Conservation (phyloP, 2,888 invertebrate genomes). For the Polyommatus icarus region DNA sequence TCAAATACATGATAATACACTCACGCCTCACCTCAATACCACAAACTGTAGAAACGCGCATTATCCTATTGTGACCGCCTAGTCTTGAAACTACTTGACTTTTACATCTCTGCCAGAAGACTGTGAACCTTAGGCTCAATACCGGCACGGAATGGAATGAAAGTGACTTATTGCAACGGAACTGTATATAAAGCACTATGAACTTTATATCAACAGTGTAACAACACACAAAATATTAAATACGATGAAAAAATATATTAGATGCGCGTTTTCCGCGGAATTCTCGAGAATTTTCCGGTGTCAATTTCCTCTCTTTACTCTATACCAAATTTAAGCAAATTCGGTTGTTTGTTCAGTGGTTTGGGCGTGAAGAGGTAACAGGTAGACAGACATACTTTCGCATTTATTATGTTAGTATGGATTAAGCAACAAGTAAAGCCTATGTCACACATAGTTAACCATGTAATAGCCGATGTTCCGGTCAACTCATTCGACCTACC, state of each 20-base stretch:
- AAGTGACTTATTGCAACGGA: no score
- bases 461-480: not conserved
- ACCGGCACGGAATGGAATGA: not conserved
- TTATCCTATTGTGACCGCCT: not conserved
- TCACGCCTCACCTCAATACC: slow-evolving; percentile 31
- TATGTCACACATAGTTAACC: not conserved
- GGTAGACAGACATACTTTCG: not conserved
- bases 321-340: no score
- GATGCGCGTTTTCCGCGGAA: no score
- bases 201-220: no score
- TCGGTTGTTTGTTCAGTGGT: not conserved
- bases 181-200: no score
- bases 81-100: not conserved
- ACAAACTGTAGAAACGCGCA: slow-evolving; percentile 7
- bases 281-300: no score
- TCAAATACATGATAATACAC: slow-evolving; percentile 14
- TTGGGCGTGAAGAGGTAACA: not conserved
- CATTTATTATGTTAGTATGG: not conserved
- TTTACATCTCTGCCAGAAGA: not conserved
- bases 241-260: no score
- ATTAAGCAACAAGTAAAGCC: not conserved
- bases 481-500: not conserved
- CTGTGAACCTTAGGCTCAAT: not conserved
- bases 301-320: no score
- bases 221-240: no score